Percentiles rank a stretch among this genome's conserved stretches.
Conservation (phyloP, 2,888 invertebrate species). For the Trachelus troglodyta region DNA sequence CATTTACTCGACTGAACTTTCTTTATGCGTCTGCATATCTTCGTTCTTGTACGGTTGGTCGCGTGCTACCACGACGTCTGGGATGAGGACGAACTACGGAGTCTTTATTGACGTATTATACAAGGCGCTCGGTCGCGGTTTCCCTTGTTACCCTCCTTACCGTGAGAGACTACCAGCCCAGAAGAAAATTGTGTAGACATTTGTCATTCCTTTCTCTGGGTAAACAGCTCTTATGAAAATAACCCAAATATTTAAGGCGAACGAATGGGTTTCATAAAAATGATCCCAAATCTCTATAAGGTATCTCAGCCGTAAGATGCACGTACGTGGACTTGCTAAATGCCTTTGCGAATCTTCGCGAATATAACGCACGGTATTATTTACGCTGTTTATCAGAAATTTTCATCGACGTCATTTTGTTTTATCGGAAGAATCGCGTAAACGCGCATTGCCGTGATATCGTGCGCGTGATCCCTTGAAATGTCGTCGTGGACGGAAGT, state of each 20-base stretch:
- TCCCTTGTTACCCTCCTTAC: not conserved
- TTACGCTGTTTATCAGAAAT: too few relatives aligned
- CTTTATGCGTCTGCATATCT: too few relatives aligned
- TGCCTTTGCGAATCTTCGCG: too few relatives aligned
- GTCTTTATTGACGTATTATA: conserved; percentile 39
- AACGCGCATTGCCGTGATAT: too few relatives aligned
- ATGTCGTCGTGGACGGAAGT: too few relatives aligned
- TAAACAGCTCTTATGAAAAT: conserved; percentile 34
- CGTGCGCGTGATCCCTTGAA: too few relatives aligned
- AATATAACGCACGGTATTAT: too few relatives aligned
- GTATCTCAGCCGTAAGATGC: not conserved
- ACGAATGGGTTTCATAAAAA: conserved; percentile 35
- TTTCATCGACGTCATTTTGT: too few relatives aligned
- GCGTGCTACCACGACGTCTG: too few relatives aligned
- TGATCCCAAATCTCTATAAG: not conserved
- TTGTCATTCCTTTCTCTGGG: conserved; percentile 24
- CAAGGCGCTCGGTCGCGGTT: conserved; percentile 18
- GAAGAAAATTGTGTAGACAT: conserved; percentile 26
- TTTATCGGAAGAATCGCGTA: too few relatives aligned
- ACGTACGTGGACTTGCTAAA: not conserved
- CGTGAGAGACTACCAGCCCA: conserved; percentile 15
- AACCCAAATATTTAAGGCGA: conserved; percentile 39
- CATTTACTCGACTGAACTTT: not conserved
- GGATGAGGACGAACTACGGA: conserved; percentile 5
- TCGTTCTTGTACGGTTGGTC: too few relatives aligned